Evolutionary conservation across 53 echinoderm and acorn worm genomes (phyloP).

Genomic region (Zoroaster sp.): DNA sequence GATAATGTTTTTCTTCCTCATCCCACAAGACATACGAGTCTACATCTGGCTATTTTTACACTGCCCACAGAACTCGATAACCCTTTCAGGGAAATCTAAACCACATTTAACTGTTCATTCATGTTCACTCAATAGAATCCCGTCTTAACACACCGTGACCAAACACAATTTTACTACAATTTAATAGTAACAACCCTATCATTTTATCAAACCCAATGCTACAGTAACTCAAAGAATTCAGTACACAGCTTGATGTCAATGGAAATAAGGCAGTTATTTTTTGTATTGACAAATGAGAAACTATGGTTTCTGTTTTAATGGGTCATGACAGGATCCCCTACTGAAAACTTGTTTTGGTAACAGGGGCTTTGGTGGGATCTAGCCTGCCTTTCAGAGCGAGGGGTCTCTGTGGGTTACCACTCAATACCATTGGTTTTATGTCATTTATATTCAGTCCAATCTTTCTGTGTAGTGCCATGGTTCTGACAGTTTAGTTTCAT

Average conservation of each 20-base stretch:
- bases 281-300: not conserved
- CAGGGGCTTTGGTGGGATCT: too few species aligned
- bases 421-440: not conserved
- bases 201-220: not conserved
- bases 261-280: not conserved
- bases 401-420: not conserved
- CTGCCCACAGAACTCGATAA: too few species aligned
- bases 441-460: not conserved
- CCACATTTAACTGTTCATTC: not conserved
- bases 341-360: not conserved
- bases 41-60: too few species aligned
- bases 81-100: not conserved
- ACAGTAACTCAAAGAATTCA: not conserved
- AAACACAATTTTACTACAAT: not conserved
- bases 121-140: not conserved
- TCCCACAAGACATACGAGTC: too few species aligned
- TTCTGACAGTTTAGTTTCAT: not conserved
- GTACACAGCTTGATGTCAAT: not conserved
- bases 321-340: not conserved
- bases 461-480: not conserved
- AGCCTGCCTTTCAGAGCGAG: not conserved
- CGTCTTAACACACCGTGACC: too few species aligned
- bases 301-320: not conserved
- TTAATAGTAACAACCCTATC: not conserved
- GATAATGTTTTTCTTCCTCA: too few species aligned